phyloP scores from a whole-genome alignment of 1,140 invertebrate genomes.

The Drosophila lacertosa region DNA sequence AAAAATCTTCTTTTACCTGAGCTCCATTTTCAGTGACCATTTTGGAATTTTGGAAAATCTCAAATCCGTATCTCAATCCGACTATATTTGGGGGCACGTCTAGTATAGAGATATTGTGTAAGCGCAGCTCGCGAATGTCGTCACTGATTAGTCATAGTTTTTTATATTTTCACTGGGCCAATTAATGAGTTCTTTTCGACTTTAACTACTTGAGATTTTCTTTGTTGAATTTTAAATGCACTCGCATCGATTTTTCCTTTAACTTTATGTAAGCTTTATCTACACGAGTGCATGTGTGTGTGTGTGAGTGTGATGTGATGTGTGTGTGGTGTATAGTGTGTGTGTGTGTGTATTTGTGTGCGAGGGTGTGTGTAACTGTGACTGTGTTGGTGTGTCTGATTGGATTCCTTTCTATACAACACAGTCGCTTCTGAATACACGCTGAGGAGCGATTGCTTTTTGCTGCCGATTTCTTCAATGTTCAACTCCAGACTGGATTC shows the following conservation, averaged over 20 bases:
- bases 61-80: constrained; percentile 25
- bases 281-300: constrained; percentile 55
- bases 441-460: constrained; percentile 66
- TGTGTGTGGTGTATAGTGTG: constrained; percentile 50
- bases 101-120: constrained; percentile 83
- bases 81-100: constrained; percentile 26
- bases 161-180: constrained; percentile 51
- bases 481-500: constrained; percentile 83
- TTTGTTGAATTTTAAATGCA: constrained; percentile 74
- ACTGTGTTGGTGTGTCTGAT: constrained; percentile 65
- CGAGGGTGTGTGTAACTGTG: constrained; percentile 39
- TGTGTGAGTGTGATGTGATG: constrained; percentile 11
- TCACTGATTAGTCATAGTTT: constrained; percentile 83
- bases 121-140: constrained; percentile 72
- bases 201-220: constrained; percentile 45
- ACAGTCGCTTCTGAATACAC: constrained; percentile 66
- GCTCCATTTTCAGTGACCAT: constrained; percentile 84
- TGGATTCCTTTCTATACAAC: constrained; percentile 70
- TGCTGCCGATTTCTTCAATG: constrained; percentile 83
- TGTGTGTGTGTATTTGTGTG: constrained; percentile 48
- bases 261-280: constrained; percentile 75
- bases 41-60: constrained; percentile 51
- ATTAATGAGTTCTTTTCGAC: constrained; percentile 27
- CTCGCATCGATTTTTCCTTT: constrained; percentile 78
- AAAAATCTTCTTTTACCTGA: constrained; percentile 63